These are phyloP conservation scores for Styela plicata DNA, from an alignment of 23 tunicate genomes.

Conservation along the genomic window DNA sequence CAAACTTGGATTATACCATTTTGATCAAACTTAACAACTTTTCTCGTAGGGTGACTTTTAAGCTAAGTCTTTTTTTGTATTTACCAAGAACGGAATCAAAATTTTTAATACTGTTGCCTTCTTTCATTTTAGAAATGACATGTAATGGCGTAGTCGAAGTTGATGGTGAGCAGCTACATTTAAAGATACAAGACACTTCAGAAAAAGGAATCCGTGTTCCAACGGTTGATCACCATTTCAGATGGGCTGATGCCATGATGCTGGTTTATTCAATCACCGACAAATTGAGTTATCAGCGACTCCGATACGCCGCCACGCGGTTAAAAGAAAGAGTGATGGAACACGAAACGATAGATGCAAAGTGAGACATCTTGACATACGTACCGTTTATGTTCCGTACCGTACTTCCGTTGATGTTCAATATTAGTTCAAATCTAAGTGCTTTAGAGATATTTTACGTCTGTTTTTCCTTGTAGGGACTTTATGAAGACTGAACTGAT, in stretches of 20 bases:
- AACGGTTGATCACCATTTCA: slow-evolving; percentile 60
- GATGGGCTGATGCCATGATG: slow-evolving; percentile 95
- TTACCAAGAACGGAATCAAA: too few relatives aligned
- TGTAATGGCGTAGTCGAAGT: slow-evolving; percentile 70
- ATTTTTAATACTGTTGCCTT: too few relatives aligned
- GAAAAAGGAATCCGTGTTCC: slow-evolving; percentile 70
- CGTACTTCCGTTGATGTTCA: too few relatives aligned
- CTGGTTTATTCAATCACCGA: slow-evolving; percentile 86
- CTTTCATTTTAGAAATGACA: slow-evolving; percentile 75
- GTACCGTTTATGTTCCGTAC: too few relatives aligned
- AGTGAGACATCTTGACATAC: neutral
- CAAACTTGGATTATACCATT: too few relatives aligned
- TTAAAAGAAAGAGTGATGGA: slow-evolving; percentile 17
- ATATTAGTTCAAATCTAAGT: too few relatives aligned
- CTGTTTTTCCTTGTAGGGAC: too few relatives aligned
- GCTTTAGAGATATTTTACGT: too few relatives aligned
- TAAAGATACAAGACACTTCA: slow-evolving; percentile 92
- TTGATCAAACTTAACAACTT: too few relatives aligned
- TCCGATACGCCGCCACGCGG: slow-evolving; percentile 42
- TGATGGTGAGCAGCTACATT: slow-evolving; percentile 70
- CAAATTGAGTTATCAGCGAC: slow-evolving; percentile 44
- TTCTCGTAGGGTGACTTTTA: too few relatives aligned
- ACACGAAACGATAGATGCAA: slow-evolving; percentile 7
- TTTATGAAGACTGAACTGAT: too few relatives aligned
- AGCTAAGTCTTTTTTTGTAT: too few relatives aligned